phyloP scores from a whole-genome alignment of 1,140 invertebrate species.

The Asobara japonica region DNA sequence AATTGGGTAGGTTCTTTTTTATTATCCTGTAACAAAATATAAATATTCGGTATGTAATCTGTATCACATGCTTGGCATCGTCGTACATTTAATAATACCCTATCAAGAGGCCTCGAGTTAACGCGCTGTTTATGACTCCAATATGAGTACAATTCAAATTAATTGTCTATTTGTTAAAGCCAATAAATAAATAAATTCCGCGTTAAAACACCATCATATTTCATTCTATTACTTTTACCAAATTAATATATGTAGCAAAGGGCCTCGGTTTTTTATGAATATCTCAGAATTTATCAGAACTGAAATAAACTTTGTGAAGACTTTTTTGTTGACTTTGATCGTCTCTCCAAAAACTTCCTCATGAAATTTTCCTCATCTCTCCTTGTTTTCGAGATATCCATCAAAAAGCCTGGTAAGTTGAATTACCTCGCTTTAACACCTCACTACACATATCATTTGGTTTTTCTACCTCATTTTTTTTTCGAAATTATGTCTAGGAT shows the following conservation, averaged over 20 bases:
- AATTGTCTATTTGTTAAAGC: neutral
- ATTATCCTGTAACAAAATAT: conserved; percentile 67
- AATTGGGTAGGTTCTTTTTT: conserved; percentile 44
- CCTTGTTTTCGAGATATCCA: neutral
- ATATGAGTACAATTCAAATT: neutral
- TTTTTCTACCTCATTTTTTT: conserved; percentile 1
- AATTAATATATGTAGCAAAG: too few species aligned
- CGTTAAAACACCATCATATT: conserved; percentile 11
- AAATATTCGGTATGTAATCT: conserved; percentile 63
- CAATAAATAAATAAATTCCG: neutral
- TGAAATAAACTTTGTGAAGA: too few species aligned
- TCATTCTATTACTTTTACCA: too few species aligned
- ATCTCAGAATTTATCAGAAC: too few species aligned
- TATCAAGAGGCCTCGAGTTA: conserved; percentile 52
- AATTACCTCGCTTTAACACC: neutral
- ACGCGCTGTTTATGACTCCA: conserved; percentile 9
- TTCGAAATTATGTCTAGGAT: conserved; percentile 40
- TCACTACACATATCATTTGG: too few species aligned
- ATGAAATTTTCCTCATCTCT: neutral
- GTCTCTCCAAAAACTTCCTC: too few species aligned
- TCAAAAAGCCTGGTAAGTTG: conserved; percentile 3
- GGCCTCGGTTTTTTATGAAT: too few species aligned
- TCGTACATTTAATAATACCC: conserved; percentile 57
- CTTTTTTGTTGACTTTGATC: too few species aligned
- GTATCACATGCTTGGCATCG: conserved; percentile 57